phyloP scores from a whole-genome alignment of 2,888 invertebrate species.

The Synergus gifuensis region DNA sequence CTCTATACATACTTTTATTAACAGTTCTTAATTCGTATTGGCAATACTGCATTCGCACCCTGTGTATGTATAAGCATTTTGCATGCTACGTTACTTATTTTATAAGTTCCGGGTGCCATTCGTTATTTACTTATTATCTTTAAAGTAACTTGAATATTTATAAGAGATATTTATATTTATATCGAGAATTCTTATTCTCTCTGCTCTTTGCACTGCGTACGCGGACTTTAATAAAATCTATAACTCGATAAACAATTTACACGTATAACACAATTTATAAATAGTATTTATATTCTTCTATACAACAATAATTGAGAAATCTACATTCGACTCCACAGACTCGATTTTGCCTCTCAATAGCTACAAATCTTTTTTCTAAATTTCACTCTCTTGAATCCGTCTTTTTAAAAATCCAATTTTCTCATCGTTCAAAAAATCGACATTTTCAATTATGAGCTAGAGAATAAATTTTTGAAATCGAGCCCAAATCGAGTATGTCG shows the following conservation, averaged over 20 bases:
- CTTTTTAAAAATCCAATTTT: not conserved
- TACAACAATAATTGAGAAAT: constrained; percentile 72
- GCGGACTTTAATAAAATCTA: constrained; percentile 68
- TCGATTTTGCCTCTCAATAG: constrained; percentile 42
- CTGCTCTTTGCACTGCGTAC: constrained; percentile 39
- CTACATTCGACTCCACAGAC: constrained; percentile 65
- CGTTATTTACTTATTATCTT: constrained; percentile 20
- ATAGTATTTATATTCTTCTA: constrained; percentile 69
- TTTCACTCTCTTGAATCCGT: not conserved
- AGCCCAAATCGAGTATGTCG: constrained; percentile 21
- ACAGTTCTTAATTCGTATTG: constrained; percentile 50
- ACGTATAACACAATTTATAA: constrained; percentile 74
- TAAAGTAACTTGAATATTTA: constrained; percentile 38
- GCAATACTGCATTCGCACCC: constrained; percentile 64
- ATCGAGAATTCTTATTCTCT: constrained; percentile 46
- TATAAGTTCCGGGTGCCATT: constrained; percentile 36
- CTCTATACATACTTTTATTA: constrained; percentile 47
- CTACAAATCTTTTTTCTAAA: not conserved
- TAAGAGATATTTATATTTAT: constrained; percentile 42
- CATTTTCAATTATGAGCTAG: not conserved
- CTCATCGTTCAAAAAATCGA: not conserved
- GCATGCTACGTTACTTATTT: constrained; percentile 47
- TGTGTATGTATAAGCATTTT: constrained; percentile 61
- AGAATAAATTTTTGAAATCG: not conserved
- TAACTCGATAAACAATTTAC: constrained; percentile 75